Evolutionary conservation across 1,140 invertebrate species (phyloP).

Genomic region (Bilobella aurantiaca): DNA sequence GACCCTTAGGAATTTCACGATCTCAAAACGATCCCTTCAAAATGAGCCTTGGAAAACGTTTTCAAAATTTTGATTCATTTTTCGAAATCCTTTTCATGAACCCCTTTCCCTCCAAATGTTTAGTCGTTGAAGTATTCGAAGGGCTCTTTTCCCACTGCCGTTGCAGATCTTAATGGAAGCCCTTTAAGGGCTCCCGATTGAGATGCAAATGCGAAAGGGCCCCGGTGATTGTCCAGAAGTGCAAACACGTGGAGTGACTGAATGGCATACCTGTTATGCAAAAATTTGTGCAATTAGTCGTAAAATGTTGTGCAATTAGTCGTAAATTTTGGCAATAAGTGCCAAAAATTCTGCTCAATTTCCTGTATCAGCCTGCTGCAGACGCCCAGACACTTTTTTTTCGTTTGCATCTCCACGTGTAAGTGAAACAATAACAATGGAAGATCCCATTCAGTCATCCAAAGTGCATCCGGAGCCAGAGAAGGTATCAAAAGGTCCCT

Average conservation of each 20-base stretch:
- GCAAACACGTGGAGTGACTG: background rate
- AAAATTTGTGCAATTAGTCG: background rate
- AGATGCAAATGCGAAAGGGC: background rate
- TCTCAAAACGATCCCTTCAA: no score
- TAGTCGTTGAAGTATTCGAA: no score
- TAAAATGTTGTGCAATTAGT: background rate
- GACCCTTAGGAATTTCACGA: no score
- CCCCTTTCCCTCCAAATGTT: no score
- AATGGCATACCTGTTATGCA: background rate
- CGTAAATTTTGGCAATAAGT: background rate
- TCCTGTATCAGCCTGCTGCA: background rate
- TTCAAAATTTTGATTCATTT: no score
- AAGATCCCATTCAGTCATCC: background rate
- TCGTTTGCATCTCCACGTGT: background rate
- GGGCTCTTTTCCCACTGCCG: no score
- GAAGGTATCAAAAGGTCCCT: background rate
- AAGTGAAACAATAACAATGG: no score
- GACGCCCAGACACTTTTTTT: conserved; percentile 4
- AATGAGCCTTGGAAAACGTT: no score
- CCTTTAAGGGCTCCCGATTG: background rate
- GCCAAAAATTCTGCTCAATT: background rate
- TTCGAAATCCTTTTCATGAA: no score
- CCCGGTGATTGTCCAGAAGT: background rate
- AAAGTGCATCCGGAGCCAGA: background rate
- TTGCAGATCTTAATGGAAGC: no score